A percentile compares a stretch with the other conserved stretches of the same genome.
Conservation (phyloP, 2,888 invertebrate species). For the Thecophora atra region DNA sequence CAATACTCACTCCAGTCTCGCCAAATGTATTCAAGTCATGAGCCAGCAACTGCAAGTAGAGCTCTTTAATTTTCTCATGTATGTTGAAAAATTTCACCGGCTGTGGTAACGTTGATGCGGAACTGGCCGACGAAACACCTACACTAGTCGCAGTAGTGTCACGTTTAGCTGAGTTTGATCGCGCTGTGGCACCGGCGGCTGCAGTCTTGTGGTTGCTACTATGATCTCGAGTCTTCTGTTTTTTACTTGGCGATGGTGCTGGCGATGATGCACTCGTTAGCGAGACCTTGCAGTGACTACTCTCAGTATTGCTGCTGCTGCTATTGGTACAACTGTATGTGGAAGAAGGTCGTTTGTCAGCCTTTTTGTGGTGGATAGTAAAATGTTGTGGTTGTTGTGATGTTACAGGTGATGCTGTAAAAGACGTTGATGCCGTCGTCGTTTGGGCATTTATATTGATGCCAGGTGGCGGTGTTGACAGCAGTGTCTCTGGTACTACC, state of each 20-base stretch:
- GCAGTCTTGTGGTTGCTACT: constrained; percentile 24
- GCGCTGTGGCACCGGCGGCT: constrained; percentile 3
- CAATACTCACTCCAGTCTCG: constrained; percentile 63
- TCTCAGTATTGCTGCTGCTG: constrained; percentile 43
- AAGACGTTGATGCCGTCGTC: constrained; percentile 31
- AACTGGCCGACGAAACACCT: background rate
- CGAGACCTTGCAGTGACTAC: constrained; percentile 20
- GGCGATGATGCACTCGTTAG: constrained; percentile 49
- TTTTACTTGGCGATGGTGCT: constrained; percentile 60
- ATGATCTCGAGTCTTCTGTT: constrained; percentile 54
- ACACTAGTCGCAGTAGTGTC: constrained; percentile 38
- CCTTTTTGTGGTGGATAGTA: constrained; percentile 46
- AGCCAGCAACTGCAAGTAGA: constrained; percentile 61
- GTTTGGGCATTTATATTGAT: constrained; percentile 50
- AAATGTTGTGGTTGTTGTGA: constrained; percentile 45
- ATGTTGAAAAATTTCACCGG: constrained; percentile 61
- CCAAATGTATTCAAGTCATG: constrained; percentile 63
- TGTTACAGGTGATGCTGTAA: constrained; percentile 35
- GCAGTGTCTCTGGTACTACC: constrained; percentile 62
- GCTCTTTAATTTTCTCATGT: constrained; percentile 64
- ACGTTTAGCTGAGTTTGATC: constrained; percentile 42
- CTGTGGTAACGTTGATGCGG: constrained; percentile 41
- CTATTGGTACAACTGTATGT: constrained; percentile 42
- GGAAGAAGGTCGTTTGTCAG: constrained; percentile 50
- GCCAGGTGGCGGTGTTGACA: constrained; percentile 61